Evolutionary conservation across 1,140 invertebrate genomes (phyloP), one percentile per base, ranked within the genome.

Genomic region (Aphaenogaster rudis): DNA sequence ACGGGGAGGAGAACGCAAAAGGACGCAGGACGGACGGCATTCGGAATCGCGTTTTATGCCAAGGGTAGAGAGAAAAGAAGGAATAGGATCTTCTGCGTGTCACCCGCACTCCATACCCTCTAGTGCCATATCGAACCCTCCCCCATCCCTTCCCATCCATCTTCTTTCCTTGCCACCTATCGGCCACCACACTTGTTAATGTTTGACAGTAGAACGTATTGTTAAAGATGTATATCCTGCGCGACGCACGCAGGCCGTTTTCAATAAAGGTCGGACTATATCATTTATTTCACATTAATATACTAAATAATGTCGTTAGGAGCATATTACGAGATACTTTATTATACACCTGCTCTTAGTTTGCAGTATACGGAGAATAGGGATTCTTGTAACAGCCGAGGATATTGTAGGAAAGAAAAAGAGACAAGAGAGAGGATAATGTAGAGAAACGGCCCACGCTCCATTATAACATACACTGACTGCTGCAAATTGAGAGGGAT

Each of bases 71-170:
- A 66, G 39, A 59, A 28, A 48, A 11, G 57, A 9, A 28, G 33
- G 45, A 17, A n/a, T 28, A 21, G 17, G 15, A 74, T 48, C 72
- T 72, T 79, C 50, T 86, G 85, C 63, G 78, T 81, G 61, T 88
- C 86, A 85, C 52, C 66, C 52, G 76, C 80, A 80, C 87, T 91
- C 74, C 86, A 92, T 88, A 88, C 89, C 84, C 84, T 91, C 89
- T 88, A 92, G 92, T 93, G 92, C 92, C 92, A 93, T 93, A 93
- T 91, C 88, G 82, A 93, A 91, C 71, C 17, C n/a, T 67, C 15
- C 33, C 54, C 21, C 28, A n/a, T 17, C 17, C 36, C 11, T 42
- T 8, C 36, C 17, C 13, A 6, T 42, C 17, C 76, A 63, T 13
- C 42, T 36, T 42, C 39, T 28, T 42, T 1, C 42, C 33, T 81